phyloP scores from a whole-genome alignment of 2,797 vertebrate species.

The Halcyon smyrnensis region DNA sequence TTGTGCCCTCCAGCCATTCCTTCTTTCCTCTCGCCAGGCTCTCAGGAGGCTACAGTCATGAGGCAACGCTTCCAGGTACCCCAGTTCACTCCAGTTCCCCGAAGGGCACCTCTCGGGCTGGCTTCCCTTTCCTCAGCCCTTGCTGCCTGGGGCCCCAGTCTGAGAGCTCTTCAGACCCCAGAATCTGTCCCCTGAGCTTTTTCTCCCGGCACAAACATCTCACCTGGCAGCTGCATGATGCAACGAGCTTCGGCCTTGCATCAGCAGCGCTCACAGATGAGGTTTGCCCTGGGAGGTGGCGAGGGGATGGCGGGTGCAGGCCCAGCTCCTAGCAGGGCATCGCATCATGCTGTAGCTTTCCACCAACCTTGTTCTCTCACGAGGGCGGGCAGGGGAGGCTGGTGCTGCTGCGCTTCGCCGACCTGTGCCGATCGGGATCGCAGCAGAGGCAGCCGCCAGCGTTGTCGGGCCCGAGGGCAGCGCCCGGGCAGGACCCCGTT shows the following conservation, averaged over 20 bases:
- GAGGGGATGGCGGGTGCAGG: neutral
- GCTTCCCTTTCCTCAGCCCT: no score
- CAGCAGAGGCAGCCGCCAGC: neutral
- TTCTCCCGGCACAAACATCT: neutral
- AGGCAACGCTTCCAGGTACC: neutral
- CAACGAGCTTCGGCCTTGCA: constrained; percentile 36
- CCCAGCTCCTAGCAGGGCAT: neutral
- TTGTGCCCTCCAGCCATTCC: neutral
- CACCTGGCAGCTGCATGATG: neutral
- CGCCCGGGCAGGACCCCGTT: neutral
- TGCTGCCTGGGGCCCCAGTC: neutral
- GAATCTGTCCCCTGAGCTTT: neutral
- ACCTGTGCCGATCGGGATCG: neutral
- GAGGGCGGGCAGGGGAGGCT: neutral
- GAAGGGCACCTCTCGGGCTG: neutral
- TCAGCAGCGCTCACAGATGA: neutral
- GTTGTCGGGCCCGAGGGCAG: neutral
- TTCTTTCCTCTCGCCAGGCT: neutral
- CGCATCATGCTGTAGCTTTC: neutral
- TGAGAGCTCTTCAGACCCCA: neutral
- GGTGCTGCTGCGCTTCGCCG: neutral
- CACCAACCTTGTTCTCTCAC: neutral
- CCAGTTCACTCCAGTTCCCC: neutral
- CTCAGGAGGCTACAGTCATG: neutral
- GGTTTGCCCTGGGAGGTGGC: neutral